Base-by-base conservation (phyloP, 1,140 invertebrate genomes). In the Caerostris darwini region DNA sequence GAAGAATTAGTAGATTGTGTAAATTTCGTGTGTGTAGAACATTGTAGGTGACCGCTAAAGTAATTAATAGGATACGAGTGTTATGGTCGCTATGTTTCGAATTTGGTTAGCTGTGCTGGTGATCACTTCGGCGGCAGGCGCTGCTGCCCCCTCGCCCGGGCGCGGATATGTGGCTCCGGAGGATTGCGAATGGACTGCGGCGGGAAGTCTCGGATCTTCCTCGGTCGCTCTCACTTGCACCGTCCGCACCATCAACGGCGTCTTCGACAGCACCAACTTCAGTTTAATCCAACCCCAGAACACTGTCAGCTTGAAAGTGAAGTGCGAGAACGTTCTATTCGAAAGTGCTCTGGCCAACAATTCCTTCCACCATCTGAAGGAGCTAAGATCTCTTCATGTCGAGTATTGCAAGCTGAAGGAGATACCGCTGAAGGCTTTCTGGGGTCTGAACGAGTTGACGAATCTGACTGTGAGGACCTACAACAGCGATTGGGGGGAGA, bases 241-340 rank as follows among this genome's bases (percentile, higher is more conserved):
- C 4, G 90, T 95, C 7, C 89, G 95, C 5, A 95, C 95, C 34
- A 90, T 95, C n/a, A 95, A 95, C 81, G 95, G 95, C 14, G 94
- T 95, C 4, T 94, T 94, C 89, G 94, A 95, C 64, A 92, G 89
- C 34, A 95, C 95, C 64, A 98, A 99, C 96, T 98, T 98, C 95
- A 98, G 97, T 95, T 97, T 98, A 87, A 97, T 98, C 71, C 98
- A 98, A 92, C 96, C 97, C 96, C 98, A 98, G 95, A 98, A 98
- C 54, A 98, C 98, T 4, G 98, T 97, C 17, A 97, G 97, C 7
- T 96, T 98, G 94, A 96, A 97, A 8, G 97, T 98, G 50, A 97
- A 98, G 96, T 99, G 98, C 96, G 98, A 97, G 96, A 97, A 98
- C 95, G 97, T 98, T 95, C 97, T 97, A 17, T 96, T 98, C 17